phyloP scores from a whole-genome alignment of 2,113 vertebrate genomes.

The Polyodon spathula region DNA sequence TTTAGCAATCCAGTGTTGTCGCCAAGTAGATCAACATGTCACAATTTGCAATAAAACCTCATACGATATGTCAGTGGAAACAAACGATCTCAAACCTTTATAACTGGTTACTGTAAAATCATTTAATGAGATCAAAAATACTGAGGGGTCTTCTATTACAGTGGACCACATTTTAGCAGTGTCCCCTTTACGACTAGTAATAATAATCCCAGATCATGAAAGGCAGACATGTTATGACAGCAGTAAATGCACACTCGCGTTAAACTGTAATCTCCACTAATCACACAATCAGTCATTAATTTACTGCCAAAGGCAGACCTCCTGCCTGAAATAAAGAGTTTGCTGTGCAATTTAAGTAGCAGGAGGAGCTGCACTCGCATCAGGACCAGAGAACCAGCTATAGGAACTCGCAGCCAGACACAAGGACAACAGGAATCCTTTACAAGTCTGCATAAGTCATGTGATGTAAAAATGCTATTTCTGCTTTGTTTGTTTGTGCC shows the following conservation, averaged over 20 bases:
- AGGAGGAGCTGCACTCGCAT: constrained; percentile 25
- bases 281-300: constrained; percentile 63
- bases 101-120: constrained; percentile 5
- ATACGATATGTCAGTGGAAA: constrained; percentile 9
- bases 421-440: too few species aligned
- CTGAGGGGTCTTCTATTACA: constrained; percentile 12
- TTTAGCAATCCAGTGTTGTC: too few species aligned
- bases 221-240: constrained; percentile 45
- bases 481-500: too few species aligned
- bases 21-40: too few species aligned
- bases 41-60: too few species aligned
- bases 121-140: neutral
- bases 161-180: constrained; percentile 15
- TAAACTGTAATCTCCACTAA: constrained; percentile 55
- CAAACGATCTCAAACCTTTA: constrained; percentile 25
- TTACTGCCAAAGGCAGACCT: constrained; percentile 59
- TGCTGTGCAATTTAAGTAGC: constrained; percentile 42
- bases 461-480: too few species aligned
- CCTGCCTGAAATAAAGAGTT: constrained; percentile 49
- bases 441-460: too few species aligned
- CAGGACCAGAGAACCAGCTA: constrained; percentile 15
- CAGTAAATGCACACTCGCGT: constrained; percentile 46
- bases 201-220: constrained; percentile 49
- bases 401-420: constrained; percentile 15
- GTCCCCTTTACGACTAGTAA: constrained; percentile 37